A percentile compares a stretch with the other conserved stretches of the same genome.
phyloP scores from a whole-genome alignment of 2,888 invertebrate species.

The Doris montereyensis region DNA sequence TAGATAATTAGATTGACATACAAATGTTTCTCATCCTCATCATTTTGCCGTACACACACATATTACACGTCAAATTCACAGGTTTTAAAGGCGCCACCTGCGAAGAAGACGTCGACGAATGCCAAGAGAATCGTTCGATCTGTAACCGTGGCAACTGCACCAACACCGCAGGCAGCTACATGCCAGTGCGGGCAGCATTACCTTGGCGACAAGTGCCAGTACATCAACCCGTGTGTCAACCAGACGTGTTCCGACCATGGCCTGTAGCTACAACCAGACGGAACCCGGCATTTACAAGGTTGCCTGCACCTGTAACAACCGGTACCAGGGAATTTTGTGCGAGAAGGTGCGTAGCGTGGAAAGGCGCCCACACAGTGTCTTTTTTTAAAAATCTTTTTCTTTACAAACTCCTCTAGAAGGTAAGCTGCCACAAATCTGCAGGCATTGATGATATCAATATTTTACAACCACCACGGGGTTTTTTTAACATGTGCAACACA shows the following conservation, averaged over 20 bases:
- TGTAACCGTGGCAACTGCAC: constrained; percentile 87
- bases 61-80: constrained; percentile 27
- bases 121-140: constrained; percentile 33
- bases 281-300: constrained; percentile 32
- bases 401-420: no score
- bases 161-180: constrained; percentile 78
- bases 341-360: constrained; percentile 74
- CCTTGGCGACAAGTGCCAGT: constrained; percentile 83
- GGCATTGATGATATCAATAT: no score
- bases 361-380: no score
- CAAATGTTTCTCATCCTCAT: not conserved
- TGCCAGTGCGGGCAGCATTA: constrained; percentile 75
- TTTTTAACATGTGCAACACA: no score
- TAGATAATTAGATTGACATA: no score
- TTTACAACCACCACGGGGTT: no score
- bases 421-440: no score
- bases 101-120: constrained; percentile 58
- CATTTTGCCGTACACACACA: not conserved
- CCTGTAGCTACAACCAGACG: constrained; percentile 35
- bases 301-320: constrained; percentile 62
- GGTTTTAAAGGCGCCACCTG: constrained; percentile 77
- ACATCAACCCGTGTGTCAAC: constrained; percentile 70
- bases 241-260: constrained; percentile 54
- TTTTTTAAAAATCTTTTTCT: no score
- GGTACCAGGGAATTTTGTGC: constrained; percentile 52